Percentiles rank a stretch among this genome's conserved stretches.
These are phyloP conservation scores for Myotis myotis DNA, from an alignment of 2,797 vertebrate genomes.

Conservation along the genomic window DNA sequence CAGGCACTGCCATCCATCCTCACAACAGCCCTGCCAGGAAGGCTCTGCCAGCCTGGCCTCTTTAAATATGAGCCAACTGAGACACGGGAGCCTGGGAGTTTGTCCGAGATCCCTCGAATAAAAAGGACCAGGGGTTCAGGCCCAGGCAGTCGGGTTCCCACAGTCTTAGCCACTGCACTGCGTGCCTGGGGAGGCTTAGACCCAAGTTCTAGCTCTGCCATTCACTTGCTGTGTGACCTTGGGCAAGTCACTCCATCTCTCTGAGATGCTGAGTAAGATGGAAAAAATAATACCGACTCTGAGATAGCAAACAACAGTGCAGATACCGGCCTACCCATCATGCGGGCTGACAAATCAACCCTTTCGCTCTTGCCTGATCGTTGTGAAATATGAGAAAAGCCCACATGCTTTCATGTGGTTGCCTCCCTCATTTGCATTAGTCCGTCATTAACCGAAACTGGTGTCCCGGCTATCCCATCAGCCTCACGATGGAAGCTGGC, in stretches of 20 bases:
- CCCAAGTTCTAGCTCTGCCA: not conserved
- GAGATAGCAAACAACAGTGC: not conserved
- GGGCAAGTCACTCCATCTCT: not conserved
- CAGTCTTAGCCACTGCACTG: not conserved
- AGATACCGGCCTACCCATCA: not conserved
- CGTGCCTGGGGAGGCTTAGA: not conserved
- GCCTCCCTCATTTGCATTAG: not conserved
- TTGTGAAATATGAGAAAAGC: not conserved
- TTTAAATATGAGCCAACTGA: constrained; percentile 9
- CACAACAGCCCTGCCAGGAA: not conserved
- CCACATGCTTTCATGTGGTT: not conserved
- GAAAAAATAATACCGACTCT: not conserved
- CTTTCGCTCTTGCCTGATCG: not conserved
- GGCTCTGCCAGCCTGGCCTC: not conserved
- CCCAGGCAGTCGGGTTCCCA: not conserved
- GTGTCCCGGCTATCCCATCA: not conserved
- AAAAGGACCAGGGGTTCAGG: not conserved
- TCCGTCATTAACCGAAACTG: not conserved
- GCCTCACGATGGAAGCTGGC: not conserved
- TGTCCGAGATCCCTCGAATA: not conserved
- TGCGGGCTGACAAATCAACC: not conserved
- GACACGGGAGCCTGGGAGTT: not conserved
- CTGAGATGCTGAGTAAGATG: not conserved
- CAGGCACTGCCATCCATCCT: not conserved
- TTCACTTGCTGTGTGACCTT: not conserved